Evolutionary conservation across 2,797 vertebrate genomes (phyloP), one percentile per base, ranked within the genome.

Genomic region (Gallinago solitaria): DNA sequence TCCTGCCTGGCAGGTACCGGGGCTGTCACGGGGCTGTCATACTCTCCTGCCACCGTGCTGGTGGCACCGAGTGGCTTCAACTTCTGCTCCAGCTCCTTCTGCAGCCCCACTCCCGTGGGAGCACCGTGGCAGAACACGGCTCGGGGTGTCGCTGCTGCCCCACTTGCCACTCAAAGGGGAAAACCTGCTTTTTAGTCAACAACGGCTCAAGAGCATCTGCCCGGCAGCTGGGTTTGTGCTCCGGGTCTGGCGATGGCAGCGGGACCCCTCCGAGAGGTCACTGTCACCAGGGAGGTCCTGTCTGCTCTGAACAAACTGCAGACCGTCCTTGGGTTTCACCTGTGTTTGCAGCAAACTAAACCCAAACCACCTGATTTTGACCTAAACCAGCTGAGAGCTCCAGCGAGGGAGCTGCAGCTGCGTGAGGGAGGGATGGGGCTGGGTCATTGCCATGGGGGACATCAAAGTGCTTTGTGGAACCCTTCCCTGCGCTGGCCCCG

Each of bases 371-470:
- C 57, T 24, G 57, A 5, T 41, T 57, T 76, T 4, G 48, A 21
- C 37, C 67, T 7, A 32, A 86, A 90, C 2, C 12, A 13, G 51
- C 67, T 4, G 43, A 68, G 33, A 28, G 3, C 56, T 19, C 10
- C 9, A 4, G 37, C 4, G 51, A 12, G 0, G 7, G 70, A 75
- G 54, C 41, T n/a, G 64, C 47, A 25, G 48, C 41, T 41, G 1
- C 24, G 19, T 1, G 17, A 30, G 51, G 63, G 57, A 21, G 51
- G 24, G 56, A 4, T 0, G 13, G 54, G 41, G 47, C 43, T 37
- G 89, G 45, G 0, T 20, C 11, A 0, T 7, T 6, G 15, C 60
- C 1, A 1, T 0, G 9, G 43, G 60, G 21, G 14, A 4, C 4
- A 30, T 9, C 33, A 2, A 63, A 12, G 28, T 1, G 37, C 50